Conservation (phyloP, 2,888 invertebrate species). For the Campoplex capitator region DNA sequence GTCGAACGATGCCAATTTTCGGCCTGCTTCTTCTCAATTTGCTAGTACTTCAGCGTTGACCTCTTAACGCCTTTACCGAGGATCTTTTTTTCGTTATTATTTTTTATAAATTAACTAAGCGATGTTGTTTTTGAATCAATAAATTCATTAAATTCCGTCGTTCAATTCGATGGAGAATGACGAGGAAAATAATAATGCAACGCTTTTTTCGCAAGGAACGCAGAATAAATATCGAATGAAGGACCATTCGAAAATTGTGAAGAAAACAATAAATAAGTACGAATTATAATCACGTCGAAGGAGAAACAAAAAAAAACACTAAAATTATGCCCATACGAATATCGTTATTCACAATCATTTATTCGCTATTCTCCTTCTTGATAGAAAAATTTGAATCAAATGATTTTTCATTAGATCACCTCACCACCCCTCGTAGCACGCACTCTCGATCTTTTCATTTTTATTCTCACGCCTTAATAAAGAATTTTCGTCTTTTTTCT, state of each 20-base stretch:
- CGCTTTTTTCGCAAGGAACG: not conserved
- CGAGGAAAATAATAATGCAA: conserved; percentile 7
- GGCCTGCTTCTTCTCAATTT: not conserved
- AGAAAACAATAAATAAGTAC: conserved; percentile 14
- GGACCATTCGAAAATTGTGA: conserved; percentile 20
- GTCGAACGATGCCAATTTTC: not conserved
- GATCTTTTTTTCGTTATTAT: not conserved
- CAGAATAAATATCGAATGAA: conserved; percentile 13
- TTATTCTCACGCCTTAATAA: conserved; percentile 29
- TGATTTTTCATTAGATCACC: conserved; percentile 46
- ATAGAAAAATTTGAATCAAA: conserved; percentile 30
- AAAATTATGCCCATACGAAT: conserved; percentile 4
- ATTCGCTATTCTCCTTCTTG: conserved; percentile 11
- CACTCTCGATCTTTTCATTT: conserved; percentile 18
- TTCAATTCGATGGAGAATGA: not conserved
- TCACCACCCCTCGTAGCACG: conserved; percentile 1
- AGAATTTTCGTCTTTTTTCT: conserved; percentile 36
- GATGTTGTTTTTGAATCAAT: not conserved
- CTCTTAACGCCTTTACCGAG: not conserved
- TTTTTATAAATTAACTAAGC: not conserved
- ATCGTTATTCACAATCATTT: conserved; percentile 4
- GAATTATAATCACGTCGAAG: not conserved
- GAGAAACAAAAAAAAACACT: conserved; percentile 6
- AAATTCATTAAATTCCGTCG: not conserved
- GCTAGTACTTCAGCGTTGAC: not conserved